Base-by-base conservation (phyloP, 2,888 invertebrate species). In the Agrypnus murinus region DNA sequence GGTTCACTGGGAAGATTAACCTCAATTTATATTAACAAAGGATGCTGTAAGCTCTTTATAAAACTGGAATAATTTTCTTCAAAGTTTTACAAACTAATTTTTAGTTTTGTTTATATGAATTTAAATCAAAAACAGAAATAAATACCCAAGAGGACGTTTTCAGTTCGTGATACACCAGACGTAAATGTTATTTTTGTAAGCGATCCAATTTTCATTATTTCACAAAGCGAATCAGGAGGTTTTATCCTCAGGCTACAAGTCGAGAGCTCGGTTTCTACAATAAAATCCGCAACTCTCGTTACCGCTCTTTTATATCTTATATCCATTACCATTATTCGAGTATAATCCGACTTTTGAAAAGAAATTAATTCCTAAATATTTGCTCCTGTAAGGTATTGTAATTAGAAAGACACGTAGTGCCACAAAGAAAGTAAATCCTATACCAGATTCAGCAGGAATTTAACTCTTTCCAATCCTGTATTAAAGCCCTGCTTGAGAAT, bases 321-420 rank as follows among this genome's bases (percentile, higher is more conserved):
- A 66, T 66, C 70, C 70, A 70, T 70, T 70, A 70, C 60, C 59
- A 70, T 66, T 68, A 68, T 62, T 68, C 68, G 53, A 62, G 62
- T 36, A 66, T 70, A 70, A 65, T 66, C 53, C 57, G 45, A 64
- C 64, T 60, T 69, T 65, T 53, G 57, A 64, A 69, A 65, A 65
- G 60, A 65, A 70, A 70, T 60, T 70, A 70, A 60, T 65, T 70
- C 48, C 53, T 53, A 53, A 60, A 67, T 53, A 62, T 60, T 65
- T 65, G 46, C 5, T 64, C 55, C 25, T 40, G n/a, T 15, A 38
- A 50, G 50, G 25, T 17, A 43, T 55, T 31, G 38, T 55, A 64
- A 64, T 64, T 64, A 64, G 31, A 38, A 48, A 25, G 48, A 62
- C 38, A 25, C 15, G 17, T 17, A 17, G 19, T 8, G 6, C 25